Base-by-base conservation (phyloP, 1,140 invertebrate genomes). In the Neomicropteryx cornuta region DNA sequence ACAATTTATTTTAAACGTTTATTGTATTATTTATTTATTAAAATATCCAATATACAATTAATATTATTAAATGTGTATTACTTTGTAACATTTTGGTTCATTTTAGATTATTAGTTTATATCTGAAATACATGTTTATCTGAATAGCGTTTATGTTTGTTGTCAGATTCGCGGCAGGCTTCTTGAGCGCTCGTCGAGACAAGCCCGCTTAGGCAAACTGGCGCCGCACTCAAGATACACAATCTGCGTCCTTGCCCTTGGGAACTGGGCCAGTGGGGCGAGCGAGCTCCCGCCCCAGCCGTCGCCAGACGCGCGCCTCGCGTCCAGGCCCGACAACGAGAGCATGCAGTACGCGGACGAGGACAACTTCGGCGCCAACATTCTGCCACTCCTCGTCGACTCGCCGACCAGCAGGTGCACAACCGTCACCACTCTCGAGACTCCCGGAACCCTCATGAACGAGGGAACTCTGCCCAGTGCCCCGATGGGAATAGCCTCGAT, bases 201-300 rank as follows among this genome's bases (percentile, higher is more conserved):
- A 2, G 77, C 81, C 21, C 79, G 79, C 56, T 62, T 93, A 29
- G 73, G 72, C 17, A 74, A 77, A 48, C 66, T 93, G 34, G 73
- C 70, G 36, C 77, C 87, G 1, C 83, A 80, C 51, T 84, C 82
- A 0, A 72, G 76, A 36, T 93, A 93, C 62, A 71, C 78, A 35
- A 80, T 93, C 46, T 93, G 88, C 58, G 83, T 92, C 16, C 66
- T 87, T 39, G 87, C 85, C 3, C 65, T 87, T 18, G 83, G 83
- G 36, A 60, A 58, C 43, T 60, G 87, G 38, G 85, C 81, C 1
- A 62, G 83, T 21, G 76, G 79, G 39, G 41, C 43, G 18, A 41
- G 45, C n/a, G 57, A 58, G 18, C 54, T 60, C 2, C 34, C 52
- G 3, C 51, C 48, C 6, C 62, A 57, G 28, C 58, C 66, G 13